Evolutionary conservation across 2,113 vertebrate species (phyloP), one percentile per base, ranked within the genome.

Genomic region (Nicator chloris): DNA sequence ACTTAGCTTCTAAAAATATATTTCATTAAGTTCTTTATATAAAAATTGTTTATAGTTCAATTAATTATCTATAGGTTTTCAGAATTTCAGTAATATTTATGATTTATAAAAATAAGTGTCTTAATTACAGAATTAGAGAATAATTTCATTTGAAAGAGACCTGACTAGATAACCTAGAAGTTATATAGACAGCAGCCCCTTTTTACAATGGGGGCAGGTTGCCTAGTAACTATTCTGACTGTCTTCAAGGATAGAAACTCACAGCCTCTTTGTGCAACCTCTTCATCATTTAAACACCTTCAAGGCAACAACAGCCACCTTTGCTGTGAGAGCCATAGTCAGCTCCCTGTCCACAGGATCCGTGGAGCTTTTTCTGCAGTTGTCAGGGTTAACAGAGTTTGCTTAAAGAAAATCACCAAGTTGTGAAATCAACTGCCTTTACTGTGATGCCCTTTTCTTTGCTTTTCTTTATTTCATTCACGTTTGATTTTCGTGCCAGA

Each of bases 341-440:
- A 64, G 7, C 33, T 66, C 37, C 14, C 28, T 53, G 42, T 59
- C 42, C 44, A 7, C 19, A 47, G 40, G 26, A 73, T n/a, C 66
- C 0, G 0, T 21, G 15, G 12, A 11, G 7, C 23, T 20, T 89
- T 63, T 77, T 59, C 51, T 82, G 16, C 44, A 51, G 1, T 0
- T 2, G 1, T 51, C 56, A 18, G 45, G 7, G 23, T 63, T 27
- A 91, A 68, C 13, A 66, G 47, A 40, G 28, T 92, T 95, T 96
- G 42, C 68, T 87, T 54, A 95, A 90, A 80, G 82, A 94, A 97
- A 95, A 88, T 83, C 56, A 78, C 39, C 18, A 54, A 7, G 11
- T 70, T 86, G 39, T 68, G 21, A 64, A 19, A 82, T n/a, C 14
- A 78, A 79, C 82, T 90, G 51, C 16, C 78, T 94, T 60, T 93